phyloP scores from a whole-genome alignment of 2,888 invertebrate genomes.

The Bugula neritina region DNA sequence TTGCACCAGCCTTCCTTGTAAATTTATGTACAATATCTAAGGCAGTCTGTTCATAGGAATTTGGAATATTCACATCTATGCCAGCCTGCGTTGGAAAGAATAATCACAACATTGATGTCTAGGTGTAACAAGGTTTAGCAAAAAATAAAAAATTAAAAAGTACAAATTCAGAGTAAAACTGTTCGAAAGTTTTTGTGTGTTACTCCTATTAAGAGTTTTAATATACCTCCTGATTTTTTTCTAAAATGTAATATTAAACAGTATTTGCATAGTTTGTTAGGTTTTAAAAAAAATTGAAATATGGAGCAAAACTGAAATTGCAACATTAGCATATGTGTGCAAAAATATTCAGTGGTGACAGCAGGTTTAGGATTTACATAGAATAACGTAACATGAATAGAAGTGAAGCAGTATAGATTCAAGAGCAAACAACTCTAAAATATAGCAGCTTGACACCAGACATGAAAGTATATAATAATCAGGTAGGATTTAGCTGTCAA shows the following conservation, averaged over 20 bases:
- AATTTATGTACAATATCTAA: slow-evolving; percentile 55
- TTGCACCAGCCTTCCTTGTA: slow-evolving; percentile 51
- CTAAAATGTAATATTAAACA: too few relatives aligned
- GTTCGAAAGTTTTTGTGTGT: too few relatives aligned
- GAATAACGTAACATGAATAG: background rate
- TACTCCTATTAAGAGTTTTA: too few relatives aligned
- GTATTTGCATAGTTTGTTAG: too few relatives aligned
- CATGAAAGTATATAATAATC: background rate
- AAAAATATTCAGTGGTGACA: background rate
- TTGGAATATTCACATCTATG: slow-evolving; percentile 53
- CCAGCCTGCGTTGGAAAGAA: slow-evolving; percentile 49
- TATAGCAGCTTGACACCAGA: background rate
- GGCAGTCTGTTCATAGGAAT: slow-evolving; percentile 55
- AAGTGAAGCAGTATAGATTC: background rate
- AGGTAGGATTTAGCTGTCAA: too few relatives aligned
- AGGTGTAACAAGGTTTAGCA: background rate
- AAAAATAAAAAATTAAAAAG: too few relatives aligned
- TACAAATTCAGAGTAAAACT: too few relatives aligned
- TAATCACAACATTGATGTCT: background rate
- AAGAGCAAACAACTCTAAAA: background rate
- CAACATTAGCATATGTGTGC: too few relatives aligned
- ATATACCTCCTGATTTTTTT: too few relatives aligned
- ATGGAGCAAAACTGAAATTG: too few relatives aligned
- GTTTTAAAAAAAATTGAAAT: too few relatives aligned
- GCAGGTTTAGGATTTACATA: background rate